Percentiles rank a stretch among this genome's conserved stretches.
phyloP scores from a whole-genome alignment of 2,113 vertebrate genomes.

The Paradoxurus hermaphroditus region DNA sequence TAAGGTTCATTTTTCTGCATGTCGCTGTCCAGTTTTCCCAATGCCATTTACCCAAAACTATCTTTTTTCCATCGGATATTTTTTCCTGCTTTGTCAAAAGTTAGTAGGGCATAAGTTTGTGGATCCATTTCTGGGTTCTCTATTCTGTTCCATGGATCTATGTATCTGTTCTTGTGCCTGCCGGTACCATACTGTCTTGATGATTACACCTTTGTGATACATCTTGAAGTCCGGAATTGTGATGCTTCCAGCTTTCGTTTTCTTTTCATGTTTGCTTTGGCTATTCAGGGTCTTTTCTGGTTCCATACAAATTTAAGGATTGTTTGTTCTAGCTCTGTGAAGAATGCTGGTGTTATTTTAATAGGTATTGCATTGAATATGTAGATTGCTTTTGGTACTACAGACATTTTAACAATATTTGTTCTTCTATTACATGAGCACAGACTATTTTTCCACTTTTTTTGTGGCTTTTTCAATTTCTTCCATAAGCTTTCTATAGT shows the following conservation, averaged over 20 bases:
- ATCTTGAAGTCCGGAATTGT: not conserved
- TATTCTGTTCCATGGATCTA: not conserved
- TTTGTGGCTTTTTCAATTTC: too few species aligned
- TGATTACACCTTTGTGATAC: not conserved
- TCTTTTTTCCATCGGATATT: not conserved
- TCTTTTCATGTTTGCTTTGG: too few species aligned
- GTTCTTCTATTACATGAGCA: too few species aligned
- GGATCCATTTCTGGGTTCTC: not conserved
- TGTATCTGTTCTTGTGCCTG: not conserved
- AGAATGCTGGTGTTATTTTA: too few species aligned
- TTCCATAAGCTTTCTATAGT: too few species aligned
- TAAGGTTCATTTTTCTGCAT: not conserved
- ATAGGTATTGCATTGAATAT: too few species aligned
- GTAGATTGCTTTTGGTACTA: too few species aligned
- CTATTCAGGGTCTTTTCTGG: too few species aligned
- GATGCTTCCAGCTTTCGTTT: not conserved
- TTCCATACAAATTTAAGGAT: too few species aligned
- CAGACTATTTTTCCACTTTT: too few species aligned
- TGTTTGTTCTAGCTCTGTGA: too few species aligned
- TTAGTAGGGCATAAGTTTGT: not conserved
- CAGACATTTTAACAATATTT: too few species aligned
- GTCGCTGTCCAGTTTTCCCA: not conserved
- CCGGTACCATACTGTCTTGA: not conserved
- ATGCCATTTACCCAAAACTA: not conserved
- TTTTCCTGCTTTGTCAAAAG: not conserved